Conservation (phyloP, 1,140 invertebrate species). For the Trinorchestia longiramus region DNA sequence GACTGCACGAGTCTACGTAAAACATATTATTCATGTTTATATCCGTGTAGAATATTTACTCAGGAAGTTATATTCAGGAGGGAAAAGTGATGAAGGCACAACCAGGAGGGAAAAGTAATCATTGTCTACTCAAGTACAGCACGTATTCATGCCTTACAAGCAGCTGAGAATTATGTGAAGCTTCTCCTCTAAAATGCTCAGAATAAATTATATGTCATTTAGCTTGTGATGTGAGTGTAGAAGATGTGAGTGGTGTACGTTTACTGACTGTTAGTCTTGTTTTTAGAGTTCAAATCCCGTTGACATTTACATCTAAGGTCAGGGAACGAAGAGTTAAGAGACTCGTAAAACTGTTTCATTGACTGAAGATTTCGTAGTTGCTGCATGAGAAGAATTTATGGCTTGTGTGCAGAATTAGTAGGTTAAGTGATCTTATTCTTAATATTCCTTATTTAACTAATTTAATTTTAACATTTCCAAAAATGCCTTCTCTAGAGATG, state of each 20-base stretch:
- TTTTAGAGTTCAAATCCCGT: neutral
- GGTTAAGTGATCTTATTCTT: too few relatives aligned
- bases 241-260: neutral
- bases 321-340: neutral
- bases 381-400: neutral
- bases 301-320: neutral
- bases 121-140: neutral
- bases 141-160: neutral
- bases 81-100: neutral
- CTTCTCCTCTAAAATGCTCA: neutral
- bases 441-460: neutral
- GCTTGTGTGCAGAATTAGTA: neutral
- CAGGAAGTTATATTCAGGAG: too few relatives aligned
- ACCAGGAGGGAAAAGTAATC: too few relatives aligned
- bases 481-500: neutral
- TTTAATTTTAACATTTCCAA: neutral
- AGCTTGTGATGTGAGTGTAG: neutral
- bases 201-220: neutral
- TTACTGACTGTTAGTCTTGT: neutral
- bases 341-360: neutral
- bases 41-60: too few relatives aligned
- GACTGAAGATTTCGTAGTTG: neutral
- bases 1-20: neutral
- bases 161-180: neutral
- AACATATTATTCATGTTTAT: neutral